Evolutionary conservation across 2,888 invertebrate species (phyloP).

Genomic region (Philereme vetulata): DNA sequence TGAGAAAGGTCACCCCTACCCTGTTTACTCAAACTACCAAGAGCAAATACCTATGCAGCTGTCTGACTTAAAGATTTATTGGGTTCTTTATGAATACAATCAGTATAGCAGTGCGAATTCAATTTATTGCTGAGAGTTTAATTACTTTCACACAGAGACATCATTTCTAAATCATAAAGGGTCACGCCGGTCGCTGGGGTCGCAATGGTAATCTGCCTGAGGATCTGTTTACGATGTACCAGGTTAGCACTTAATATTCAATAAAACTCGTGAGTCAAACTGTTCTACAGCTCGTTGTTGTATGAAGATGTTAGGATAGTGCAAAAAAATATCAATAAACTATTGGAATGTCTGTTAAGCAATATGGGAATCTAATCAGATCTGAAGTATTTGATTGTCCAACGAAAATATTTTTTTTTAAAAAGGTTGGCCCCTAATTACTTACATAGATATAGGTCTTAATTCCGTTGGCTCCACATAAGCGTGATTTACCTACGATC

Average conservation of each 20-base stretch:
- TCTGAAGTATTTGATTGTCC: no score
- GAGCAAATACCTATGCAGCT: slow-evolving; percentile 12
- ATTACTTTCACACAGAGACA: slow-evolving; percentile 66
- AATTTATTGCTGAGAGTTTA: slow-evolving; percentile 59
- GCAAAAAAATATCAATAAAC: slow-evolving; percentile 1
- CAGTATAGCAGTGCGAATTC: slow-evolving; percentile 39
- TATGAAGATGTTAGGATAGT: slow-evolving; percentile 15
- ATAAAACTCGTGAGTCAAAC: slow-evolving; percentile 65
- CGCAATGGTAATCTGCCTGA: slow-evolving; percentile 54
- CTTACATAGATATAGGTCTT: no score
- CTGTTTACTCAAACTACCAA: slow-evolving; percentile 19
- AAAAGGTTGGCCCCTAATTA: no score
- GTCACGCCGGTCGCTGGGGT: slow-evolving; percentile 53
- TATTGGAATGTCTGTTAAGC: no score
- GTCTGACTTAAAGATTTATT: slow-evolving; percentile 18
- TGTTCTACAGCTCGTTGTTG: slow-evolving; percentile 37
- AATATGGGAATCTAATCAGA: no score
- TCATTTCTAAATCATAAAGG: slow-evolving; percentile 64
- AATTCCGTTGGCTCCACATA: no score
- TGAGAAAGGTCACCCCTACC: slow-evolving; percentile 35
- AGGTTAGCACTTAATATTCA: slow-evolving; percentile 54
- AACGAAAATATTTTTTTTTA: no score
- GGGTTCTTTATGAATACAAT: slow-evolving; percentile 29
- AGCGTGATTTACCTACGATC: no score
- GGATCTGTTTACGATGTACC: slow-evolving; percentile 58